Percentiles rank a stretch among this genome's conserved stretches.
phyloP scores from a whole-genome alignment of 2,888 invertebrate species.

The Zelleria hepariella region DNA sequence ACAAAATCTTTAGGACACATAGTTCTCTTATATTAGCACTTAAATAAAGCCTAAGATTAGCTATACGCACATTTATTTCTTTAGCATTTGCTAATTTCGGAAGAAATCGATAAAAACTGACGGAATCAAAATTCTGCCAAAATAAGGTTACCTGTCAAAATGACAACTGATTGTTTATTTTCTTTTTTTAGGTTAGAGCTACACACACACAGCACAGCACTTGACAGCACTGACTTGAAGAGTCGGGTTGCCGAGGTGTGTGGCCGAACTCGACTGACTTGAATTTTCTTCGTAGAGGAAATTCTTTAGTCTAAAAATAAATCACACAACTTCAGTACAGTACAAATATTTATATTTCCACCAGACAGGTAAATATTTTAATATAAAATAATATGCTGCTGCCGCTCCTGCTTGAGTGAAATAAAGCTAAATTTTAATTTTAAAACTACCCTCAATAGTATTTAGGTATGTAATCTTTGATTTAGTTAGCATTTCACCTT shows the following conservation, averaged over 20 bases:
- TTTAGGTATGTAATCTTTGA: too few relatives aligned
- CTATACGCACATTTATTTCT: background rate
- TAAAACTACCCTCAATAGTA: too few relatives aligned
- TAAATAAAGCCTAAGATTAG: background rate
- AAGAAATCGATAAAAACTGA: slow-evolving; percentile 7
- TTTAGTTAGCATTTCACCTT: too few relatives aligned
- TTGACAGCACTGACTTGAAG: background rate
- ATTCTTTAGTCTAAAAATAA: background rate
- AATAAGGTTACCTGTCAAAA: slow-evolving; percentile 49
- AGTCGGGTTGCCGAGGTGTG: background rate
- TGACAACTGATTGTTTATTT: slow-evolving; percentile 26
- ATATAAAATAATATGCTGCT: too few relatives aligned
- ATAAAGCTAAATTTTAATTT: too few relatives aligned
- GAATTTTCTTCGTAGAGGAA: background rate
- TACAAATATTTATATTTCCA: background rate
- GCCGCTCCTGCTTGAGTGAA: too few relatives aligned
- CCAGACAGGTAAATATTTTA: too few relatives aligned
- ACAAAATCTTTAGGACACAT: slow-evolving; percentile 25
- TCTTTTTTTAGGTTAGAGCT: background rate
- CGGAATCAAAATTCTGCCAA: background rate
- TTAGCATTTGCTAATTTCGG: background rate
- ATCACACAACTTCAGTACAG: background rate
- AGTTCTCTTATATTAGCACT: slow-evolving; percentile 17
- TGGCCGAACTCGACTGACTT: background rate
- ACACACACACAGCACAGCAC: slow-evolving; percentile 7